These are phyloP conservation scores for Temnothorax ravouxi DNA, from an alignment of 2,888 invertebrate species.

Conservation along the genomic window DNA sequence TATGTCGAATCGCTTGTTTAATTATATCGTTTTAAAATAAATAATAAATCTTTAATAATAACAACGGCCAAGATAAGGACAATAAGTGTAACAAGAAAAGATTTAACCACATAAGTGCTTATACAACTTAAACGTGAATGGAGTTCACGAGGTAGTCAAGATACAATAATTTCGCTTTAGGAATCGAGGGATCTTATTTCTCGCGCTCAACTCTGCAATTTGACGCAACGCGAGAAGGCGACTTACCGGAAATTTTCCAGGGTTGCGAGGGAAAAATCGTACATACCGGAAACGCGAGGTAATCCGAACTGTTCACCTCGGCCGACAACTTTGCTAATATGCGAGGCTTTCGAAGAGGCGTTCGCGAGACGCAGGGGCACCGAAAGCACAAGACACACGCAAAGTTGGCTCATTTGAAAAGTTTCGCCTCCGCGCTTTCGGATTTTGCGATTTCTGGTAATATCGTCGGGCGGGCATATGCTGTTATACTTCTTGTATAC, in stretches of 20 bases:
- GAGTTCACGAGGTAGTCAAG: not conserved
- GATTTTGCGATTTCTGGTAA: constrained; percentile 74
- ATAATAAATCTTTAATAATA: not conserved
- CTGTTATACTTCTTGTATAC: constrained; percentile 64
- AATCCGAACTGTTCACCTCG: constrained; percentile 62
- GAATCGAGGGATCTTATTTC: not conserved
- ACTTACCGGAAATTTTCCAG: not conserved
- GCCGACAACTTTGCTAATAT: constrained; percentile 85
- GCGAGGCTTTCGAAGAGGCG: constrained; percentile 76
- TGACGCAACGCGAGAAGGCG: not conserved
- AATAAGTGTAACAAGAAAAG: not conserved
- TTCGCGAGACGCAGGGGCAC: constrained; percentile 74
- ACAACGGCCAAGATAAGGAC: not conserved
- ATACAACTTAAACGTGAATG: not conserved
- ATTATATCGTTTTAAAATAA: not conserved
- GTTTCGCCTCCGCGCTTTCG: constrained; percentile 72
- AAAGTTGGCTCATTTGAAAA: constrained; percentile 86
- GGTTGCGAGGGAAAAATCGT: constrained; percentile 26
- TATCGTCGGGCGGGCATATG: constrained; percentile 49
- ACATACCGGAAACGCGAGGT: constrained; percentile 5
- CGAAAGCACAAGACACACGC: constrained; percentile 85
- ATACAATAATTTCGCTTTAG: not conserved
- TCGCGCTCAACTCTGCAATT: not conserved
- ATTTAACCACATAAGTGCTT: not conserved
- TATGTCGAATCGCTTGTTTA: constrained; percentile 1